phyloP scores from a whole-genome alignment of 2,113 vertebrate species.

The Antigone vipio region DNA sequence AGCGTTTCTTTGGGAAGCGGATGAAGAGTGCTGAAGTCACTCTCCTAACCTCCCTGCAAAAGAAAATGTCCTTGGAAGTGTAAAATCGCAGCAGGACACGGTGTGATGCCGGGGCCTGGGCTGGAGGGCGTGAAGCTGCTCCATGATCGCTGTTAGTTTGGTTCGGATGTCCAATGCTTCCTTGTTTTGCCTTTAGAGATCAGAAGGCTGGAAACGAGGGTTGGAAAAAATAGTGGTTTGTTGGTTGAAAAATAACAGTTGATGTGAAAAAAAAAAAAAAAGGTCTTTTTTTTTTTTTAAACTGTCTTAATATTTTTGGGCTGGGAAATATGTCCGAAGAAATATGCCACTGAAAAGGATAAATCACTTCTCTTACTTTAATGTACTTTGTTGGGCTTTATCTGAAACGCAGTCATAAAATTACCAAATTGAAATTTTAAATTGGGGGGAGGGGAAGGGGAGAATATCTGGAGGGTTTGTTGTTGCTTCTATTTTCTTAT shows the following conservation, averaged over 20 bases:
- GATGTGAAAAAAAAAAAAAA: background rate
- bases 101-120: background rate
- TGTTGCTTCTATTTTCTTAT: conserved; percentile 29
- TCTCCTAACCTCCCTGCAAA: background rate
- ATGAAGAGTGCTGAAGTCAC: background rate
- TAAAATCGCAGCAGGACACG: background rate
- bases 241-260: background rate
- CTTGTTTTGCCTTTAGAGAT: background rate
- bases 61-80: background rate
- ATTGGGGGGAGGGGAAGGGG: background rate
- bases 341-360: background rate
- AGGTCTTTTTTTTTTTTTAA: background rate
- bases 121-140: background rate
- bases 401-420: conserved; percentile 32
- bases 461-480: conserved; percentile 24
- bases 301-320: background rate
- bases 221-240: background rate
- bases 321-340: background rate
- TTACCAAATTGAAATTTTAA: conserved; percentile 46
- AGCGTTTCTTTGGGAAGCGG: background rate
- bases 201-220: background rate
- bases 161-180: background rate
- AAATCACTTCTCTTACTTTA: conserved; percentile 2
- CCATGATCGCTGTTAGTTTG: background rate
- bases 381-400: background rate